phyloP scores from a whole-genome alignment of 2,888 invertebrate genomes.

The Leucophenga maculata region DNA sequence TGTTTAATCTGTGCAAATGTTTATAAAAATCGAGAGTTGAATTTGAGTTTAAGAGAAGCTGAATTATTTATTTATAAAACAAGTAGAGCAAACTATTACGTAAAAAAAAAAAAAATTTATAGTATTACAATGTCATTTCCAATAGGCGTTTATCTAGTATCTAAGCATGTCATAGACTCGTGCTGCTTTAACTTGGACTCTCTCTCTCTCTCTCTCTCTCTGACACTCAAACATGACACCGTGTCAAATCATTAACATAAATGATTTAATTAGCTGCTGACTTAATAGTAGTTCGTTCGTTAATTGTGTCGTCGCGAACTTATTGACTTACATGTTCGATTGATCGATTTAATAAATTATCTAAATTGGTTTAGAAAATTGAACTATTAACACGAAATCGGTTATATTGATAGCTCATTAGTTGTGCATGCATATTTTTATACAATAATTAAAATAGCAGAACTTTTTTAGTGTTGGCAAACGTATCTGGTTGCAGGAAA shows the following conservation, averaged over 20 bases:
- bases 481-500: too few relatives aligned
- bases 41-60: not conserved
- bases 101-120: not conserved
- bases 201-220: conserved; percentile 3
- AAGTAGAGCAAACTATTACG: not conserved
- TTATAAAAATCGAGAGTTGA: conserved; percentile 4
- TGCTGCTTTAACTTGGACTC: not conserved
- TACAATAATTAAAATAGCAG: too few relatives aligned
- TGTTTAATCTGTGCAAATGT: conserved; percentile 48
- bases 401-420: not conserved
- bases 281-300: conserved; percentile 18
- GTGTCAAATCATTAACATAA: conserved; percentile 54
- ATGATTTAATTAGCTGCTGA: conserved; percentile 54
- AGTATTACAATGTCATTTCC: not conserved
- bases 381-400: not conserved
- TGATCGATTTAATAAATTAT: conserved; percentile 15
- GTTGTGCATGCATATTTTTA: too few relatives aligned
- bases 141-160: not conserved
- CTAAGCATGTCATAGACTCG: not conserved
- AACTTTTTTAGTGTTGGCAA: too few relatives aligned
- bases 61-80: not conserved
- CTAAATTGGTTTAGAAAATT: conserved; percentile 11
- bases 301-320: not conserved
- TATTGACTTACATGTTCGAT: not conserved
- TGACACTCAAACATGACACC: conserved; percentile 42